A percentile compares a stretch with the other conserved stretches of the same genome.
Evolutionary conservation across 2,888 invertebrate genomes (phyloP).

Genomic region (Petrophora chlorosata): DNA sequence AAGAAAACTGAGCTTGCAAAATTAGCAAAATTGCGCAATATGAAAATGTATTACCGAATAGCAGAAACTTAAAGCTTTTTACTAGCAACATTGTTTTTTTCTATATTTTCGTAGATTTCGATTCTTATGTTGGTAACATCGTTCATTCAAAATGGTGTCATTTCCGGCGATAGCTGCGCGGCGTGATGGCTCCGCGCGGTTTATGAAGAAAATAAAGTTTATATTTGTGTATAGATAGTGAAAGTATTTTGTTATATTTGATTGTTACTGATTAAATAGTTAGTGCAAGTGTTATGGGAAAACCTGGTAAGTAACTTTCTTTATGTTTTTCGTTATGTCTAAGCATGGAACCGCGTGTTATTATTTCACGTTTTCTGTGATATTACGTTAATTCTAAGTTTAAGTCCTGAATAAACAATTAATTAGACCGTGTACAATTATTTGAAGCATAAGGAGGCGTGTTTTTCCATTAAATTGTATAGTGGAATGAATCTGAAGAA

Average conservation of each 20-base stretch:
- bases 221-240: conserved; percentile 65
- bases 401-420: background rate
- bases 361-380: conserved; percentile 20
- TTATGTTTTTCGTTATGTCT: conserved; percentile 6
- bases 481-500: no score
- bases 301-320: conserved; percentile 64
- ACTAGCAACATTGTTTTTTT: no score
- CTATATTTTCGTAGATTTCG: no score
- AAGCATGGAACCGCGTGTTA: conserved; percentile 50
- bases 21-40: no score
- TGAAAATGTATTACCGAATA: no score
- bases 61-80: no score
- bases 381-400: conserved; percentile 8
- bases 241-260: conserved; percentile 34
- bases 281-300: conserved; percentile 60
- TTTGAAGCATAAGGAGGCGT: no score
- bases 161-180: conserved; percentile 65
- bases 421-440: no score
- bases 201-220: conserved; percentile 58
- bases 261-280: conserved; percentile 27
- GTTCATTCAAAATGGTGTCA: conserved; percentile 65
- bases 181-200: conserved; percentile 61
- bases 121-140: conserved; percentile 47
- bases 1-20: no score
- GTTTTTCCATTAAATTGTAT: no score